Base-by-base conservation (phyloP, 1,140 invertebrate species). In the Venturia canescens region DNA sequence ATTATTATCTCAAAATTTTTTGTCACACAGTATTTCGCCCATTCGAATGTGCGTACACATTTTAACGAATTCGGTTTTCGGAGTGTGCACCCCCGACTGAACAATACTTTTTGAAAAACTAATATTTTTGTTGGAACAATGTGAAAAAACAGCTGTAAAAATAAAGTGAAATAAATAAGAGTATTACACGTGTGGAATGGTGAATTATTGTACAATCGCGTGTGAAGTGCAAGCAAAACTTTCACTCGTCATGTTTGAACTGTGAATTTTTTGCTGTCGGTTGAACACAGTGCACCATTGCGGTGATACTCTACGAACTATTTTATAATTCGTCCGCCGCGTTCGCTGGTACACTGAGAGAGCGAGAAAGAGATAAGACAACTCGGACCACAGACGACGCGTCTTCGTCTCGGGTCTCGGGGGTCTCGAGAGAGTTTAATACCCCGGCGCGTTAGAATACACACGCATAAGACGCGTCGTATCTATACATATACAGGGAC, bases 361-460 rank as follows among this genome's bases (percentile, higher is more conserved):
- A 53, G 18, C 16, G 50, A 53, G 16, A 53, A 21, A 21, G 38
- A 53, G 11, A 53, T 2, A 53, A 53, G 13, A 44, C 7, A 44
- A n/a, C n/a, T n/a, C n/a, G 38, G 13, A 44, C 5, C 7, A 53
- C 50, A 53, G 50, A 3, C 50, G 18, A 18, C n/a, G 50, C n/a
- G 50, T n/a, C 2, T 18, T 53, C 18, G 50, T 53, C 50, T 53
- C 5, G 38, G 38, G 50, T 53, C 50, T 53, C 5, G 38, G 38
- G 38, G n/a, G 50, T 53, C 50, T 53, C 50, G 50, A 21, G n/a
- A 53, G 50, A 53, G 50, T 53, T 53, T 53, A 53, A 21, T 53
- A 18, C 50, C 50, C 50, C 50, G 50, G 50, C n/a, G 50, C n/a
- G n/a, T 21, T 53, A 7, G 50, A 21, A 16, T 2, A n/a, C 38